Base-by-base conservation (phyloP, 2,113 vertebrate species). In the Tympanuchus pallidicinctus region DNA sequence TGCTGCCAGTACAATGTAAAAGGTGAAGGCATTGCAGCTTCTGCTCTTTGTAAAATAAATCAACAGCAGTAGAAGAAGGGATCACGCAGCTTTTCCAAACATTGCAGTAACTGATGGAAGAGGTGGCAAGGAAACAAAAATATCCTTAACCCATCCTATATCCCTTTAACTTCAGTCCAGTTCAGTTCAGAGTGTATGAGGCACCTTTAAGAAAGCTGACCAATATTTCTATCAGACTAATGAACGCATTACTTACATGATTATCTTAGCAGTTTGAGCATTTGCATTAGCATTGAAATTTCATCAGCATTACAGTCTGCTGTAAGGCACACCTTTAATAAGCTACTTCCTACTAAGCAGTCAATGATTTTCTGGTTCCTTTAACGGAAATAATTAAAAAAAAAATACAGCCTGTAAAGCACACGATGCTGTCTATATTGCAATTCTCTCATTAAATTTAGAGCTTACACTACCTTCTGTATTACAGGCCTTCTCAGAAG, bases 41-140 rank as follows among this genome's bases (percentile, higher is more conserved):
- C 86, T 95, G 80, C 86, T 88, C 73, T 86, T 91, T 57, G 43
- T 77, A 90, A 77, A 93, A 86, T 19, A 67, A 86, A 81, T 50
- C 82, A 75, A 69, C 38, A 88, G 65, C 42, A 27, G 13, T 14
- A n/a, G 8, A 34, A 84, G 40, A 87, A 80, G 24, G 52, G 73
- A 60, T 42, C 57, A 52, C 6, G 6, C 11, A 67, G 72, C 42
- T 86, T 94, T 66, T 54, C 47, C 14, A 86, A 75, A 89, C 21
- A 47, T 69, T 7, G 2, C 21, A 83, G 28, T 27, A 59, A 71
- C 78, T 1, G 3, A 59, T 0, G n/a, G 60, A 88, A 22, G n/a
- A 82, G 32, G 60, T 8, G 20, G 19, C 30, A 66, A 24, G 8
- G 20, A 77, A 30, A 59, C 47, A 77, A 22, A 84, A 63, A 43